These are phyloP conservation scores for Diloba caeruleocephala DNA, from an alignment of 2,888 invertebrate species.

Conservation along the genomic window DNA sequence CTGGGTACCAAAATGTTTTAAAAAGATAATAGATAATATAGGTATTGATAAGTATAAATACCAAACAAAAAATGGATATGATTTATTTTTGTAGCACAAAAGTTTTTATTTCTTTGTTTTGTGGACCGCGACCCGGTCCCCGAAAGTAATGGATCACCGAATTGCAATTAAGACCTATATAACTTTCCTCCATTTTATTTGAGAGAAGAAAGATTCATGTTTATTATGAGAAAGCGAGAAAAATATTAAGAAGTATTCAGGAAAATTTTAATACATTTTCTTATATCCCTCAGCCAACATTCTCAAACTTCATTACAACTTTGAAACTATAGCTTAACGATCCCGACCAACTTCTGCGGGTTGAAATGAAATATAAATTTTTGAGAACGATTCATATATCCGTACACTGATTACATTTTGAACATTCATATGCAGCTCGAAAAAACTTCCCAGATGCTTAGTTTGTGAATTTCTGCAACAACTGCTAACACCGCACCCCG, in stretches of 20 bases:
- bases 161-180: slow-evolving; percentile 15
- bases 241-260: slow-evolving; percentile 3
- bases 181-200: no score
- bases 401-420: slow-evolving; percentile 4
- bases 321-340: slow-evolving; percentile 38
- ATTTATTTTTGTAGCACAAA: no score
- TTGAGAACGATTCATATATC: slow-evolving; percentile 15
- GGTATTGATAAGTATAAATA: no score
- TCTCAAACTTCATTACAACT: slow-evolving; percentile 34
- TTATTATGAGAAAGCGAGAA: not conserved
- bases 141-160: slow-evolving; percentile 6
- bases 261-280: slow-evolving; percentile 3
- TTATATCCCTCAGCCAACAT: slow-evolving; percentile 17
- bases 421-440: no score
- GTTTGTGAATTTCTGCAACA: no score
- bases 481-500: no score
- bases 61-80: no score
- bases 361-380: slow-evolving; percentile 32
- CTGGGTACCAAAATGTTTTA: slow-evolving; percentile 15
- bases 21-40: not conserved
- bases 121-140: no score
- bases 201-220: no score
- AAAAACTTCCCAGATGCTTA: no score
- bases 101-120: slow-evolving; percentile 13
- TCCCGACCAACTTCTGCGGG: slow-evolving; percentile 15